These are phyloP conservation scores for Pyrochroa serraticornis DNA, from an alignment of 2,888 invertebrate genomes.

Conservation along the genomic window DNA sequence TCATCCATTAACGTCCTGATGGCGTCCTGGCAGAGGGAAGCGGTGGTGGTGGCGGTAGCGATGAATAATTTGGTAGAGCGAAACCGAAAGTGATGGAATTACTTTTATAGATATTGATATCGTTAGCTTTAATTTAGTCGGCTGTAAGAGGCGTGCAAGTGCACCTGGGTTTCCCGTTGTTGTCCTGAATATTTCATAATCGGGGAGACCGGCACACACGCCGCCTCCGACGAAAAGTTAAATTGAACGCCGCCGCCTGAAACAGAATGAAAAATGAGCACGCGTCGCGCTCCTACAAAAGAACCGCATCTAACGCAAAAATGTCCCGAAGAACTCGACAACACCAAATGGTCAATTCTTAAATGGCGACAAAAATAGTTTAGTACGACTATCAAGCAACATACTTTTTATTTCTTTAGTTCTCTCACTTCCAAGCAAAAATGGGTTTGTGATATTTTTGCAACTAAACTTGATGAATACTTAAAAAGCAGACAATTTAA, in stretches of 20 bases:
- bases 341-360: too few species aligned
- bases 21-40: slow-evolving; percentile 1
- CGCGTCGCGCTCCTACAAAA: background rate
- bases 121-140: slow-evolving; percentile 53
- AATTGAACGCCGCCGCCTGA: slow-evolving; percentile 24
- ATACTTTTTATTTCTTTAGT: too few species aligned
- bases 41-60: slow-evolving; percentile 23
- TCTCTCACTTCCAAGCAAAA: too few species aligned
- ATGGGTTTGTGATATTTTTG: too few species aligned
- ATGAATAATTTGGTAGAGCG: slow-evolving; percentile 42
- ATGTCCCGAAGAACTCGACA: too few species aligned
- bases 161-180: slow-evolving; percentile 51
- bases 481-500: too few species aligned
- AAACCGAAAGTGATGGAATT: slow-evolving; percentile 53
- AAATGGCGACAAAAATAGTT: too few species aligned
- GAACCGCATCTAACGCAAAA: too few species aligned
- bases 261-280: slow-evolving; percentile 25
- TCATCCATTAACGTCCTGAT: slow-evolving; percentile 28
- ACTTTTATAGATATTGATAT: slow-evolving; percentile 55
- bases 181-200: slow-evolving; percentile 46
- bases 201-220: slow-evolving; percentile 20
- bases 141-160: slow-evolving; percentile 50
- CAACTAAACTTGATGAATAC: too few species aligned
- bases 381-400: too few species aligned
- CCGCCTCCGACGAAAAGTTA: slow-evolving; percentile 24